These are phyloP conservation scores for Heterocephalus glaber DNA, from an alignment of 2,113 vertebrate species.

Conservation along the genomic window DNA sequence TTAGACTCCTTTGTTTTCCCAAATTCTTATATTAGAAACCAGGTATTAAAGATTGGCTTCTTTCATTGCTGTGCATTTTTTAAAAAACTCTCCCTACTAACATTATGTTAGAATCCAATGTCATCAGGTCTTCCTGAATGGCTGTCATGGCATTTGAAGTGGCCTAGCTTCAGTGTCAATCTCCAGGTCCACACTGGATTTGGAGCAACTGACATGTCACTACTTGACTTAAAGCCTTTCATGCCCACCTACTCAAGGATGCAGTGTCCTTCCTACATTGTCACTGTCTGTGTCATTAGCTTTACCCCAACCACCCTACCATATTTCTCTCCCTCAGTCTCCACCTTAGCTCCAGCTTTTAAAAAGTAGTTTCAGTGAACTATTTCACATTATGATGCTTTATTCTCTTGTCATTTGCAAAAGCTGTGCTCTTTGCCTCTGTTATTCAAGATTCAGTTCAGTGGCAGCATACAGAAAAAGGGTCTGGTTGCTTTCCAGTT, in stretches of 20 bases:
- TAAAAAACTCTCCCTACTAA: too few relatives aligned
- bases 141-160: background rate
- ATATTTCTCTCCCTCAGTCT: background rate
- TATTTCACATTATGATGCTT: background rate
- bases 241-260: background rate
- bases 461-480: background rate
- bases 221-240: background rate
- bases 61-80: background rate
- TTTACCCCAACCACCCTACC: too few relatives aligned
- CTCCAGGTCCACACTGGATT: background rate
- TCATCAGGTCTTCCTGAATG: background rate
- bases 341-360: background rate
- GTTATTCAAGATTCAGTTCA: background rate
- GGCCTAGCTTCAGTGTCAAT: too few relatives aligned
- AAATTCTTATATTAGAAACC: background rate
- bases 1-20: background rate
- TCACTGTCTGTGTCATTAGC: background rate
- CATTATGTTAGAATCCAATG: background rate
- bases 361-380: background rate
- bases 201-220: background rate
- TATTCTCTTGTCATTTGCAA: background rate
- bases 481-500: background rate
- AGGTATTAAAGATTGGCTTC: background rate
- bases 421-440: background rate
- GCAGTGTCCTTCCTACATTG: background rate